Conservation (phyloP, 1,140 invertebrate species). For the Centruroides vittatus region DNA sequence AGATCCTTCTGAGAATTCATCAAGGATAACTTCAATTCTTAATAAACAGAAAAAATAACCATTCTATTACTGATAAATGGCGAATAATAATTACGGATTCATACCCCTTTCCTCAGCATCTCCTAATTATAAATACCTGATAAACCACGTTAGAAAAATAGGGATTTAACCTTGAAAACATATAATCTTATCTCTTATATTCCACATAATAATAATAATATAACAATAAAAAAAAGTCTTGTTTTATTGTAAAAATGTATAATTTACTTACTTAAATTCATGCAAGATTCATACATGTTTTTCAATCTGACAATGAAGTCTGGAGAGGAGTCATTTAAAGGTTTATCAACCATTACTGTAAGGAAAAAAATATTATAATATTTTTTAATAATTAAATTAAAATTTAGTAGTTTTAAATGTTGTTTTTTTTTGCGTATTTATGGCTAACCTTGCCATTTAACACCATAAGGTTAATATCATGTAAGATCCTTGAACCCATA, state of each 20-base stretch:
- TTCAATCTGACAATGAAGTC: conserved; percentile 59
- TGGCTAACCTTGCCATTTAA: not conserved
- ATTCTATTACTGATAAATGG: no score
- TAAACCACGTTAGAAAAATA: no score
- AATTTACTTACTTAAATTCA: conserved; percentile 58
- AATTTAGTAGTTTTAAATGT: not conserved
- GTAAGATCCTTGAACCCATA: not conserved
- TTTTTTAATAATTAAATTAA: conserved; percentile 1
- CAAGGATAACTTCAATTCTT: no score
- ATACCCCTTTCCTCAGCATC: no score
- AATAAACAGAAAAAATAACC: no score
- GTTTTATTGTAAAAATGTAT: conserved; percentile 5
- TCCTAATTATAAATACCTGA: no score
- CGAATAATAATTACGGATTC: no score
- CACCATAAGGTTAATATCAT: not conserved
- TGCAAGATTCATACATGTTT: conserved; percentile 62
- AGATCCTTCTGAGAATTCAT: no score
- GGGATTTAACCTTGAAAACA: no score
- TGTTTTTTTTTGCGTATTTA: not conserved
- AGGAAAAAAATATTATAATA: not conserved
- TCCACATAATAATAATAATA: no score
- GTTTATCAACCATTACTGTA: conserved; percentile 17
- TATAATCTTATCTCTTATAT: no score
- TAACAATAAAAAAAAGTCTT: no score
- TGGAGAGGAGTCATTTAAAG: conserved; percentile 39